phyloP scores from a whole-genome alignment of 2,113 vertebrate genomes.

The Riparia riparia region DNA sequence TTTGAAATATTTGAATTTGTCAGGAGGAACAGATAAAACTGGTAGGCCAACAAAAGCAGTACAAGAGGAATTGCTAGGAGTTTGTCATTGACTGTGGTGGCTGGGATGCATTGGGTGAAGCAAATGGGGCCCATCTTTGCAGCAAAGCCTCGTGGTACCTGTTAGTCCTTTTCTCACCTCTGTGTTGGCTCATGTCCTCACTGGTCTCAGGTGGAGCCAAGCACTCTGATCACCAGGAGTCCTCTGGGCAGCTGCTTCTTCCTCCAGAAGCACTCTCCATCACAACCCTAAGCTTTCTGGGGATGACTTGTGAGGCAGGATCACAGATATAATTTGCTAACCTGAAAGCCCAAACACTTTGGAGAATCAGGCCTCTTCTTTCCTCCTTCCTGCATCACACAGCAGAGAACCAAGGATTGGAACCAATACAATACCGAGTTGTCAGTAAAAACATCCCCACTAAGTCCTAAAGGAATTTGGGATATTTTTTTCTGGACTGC shows the following conservation, averaged over 20 bases:
- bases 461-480: not conserved
- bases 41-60: not conserved
- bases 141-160: not conserved
- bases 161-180: not conserved
- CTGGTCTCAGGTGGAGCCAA: not conserved
- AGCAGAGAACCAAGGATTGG: not conserved
- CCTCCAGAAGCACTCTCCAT: not conserved
- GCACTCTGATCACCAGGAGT: accelerated
- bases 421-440: not conserved
- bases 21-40: not conserved
- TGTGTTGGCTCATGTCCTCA: not conserved
- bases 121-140: not conserved
- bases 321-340: not conserved
- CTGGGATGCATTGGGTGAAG: not conserved
- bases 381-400: not conserved
- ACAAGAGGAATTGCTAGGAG: not conserved
- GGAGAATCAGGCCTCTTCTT: not conserved
- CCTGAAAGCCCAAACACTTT: not conserved
- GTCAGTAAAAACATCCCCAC: not conserved
- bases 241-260: not conserved
- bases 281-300: accelerated
- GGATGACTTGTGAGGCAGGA: not conserved
- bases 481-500: not conserved
- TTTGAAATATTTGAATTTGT: not conserved
- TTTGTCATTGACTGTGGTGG: not conserved